Base-by-base conservation (phyloP, 1,140 invertebrate species). In the Drosophila neocordata region DNA sequence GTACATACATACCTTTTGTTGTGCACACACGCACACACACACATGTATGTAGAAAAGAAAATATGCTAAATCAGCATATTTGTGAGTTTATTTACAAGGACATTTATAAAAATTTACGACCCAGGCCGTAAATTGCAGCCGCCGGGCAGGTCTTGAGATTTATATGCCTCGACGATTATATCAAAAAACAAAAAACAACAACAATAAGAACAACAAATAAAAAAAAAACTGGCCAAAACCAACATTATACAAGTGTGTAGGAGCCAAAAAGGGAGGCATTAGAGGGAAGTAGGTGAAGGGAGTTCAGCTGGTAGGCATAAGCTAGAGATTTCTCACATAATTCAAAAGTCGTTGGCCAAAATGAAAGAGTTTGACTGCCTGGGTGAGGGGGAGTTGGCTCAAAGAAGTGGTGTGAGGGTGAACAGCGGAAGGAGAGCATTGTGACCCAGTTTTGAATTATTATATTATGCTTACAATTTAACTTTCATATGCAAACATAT, bases 41-140 rank as follows among this genome's bases (percentile, higher is more conserved):
- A 69, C 69, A 73, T 69, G 41, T 44, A 44, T 18, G 61, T 65
- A 18, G 15, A 48, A 48, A 9, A 48, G 41, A 66, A 87, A 82
- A 87, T 88, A 87, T 82, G 83, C 83, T 89, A 88, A 88, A 88
- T 88, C 83, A 88, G 84, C 84, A 88, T 88, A 88, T 88, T 88
- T 88, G 82, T 79, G 84, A 88, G 83, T 88, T 88, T 88, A 88
- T 88, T 88, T 88, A 88, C 83, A 88, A 88, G 83, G 83, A 88
- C 83, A 88, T 88, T 88, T 88, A 88, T 88, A 89, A 88, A 88
- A 88, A 88, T 88, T 88, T 88, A 88, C 84, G 83, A 73, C 73
- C 79, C 31, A 35, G 48, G 83, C 84, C 79, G 82, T 87, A 85
- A 85, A 85, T 85, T 85, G 82, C 82, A 87, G 82, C 74, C 82